phyloP scores from a whole-genome alignment of 2,797 vertebrate genomes.

The Syngnathus acus region DNA sequence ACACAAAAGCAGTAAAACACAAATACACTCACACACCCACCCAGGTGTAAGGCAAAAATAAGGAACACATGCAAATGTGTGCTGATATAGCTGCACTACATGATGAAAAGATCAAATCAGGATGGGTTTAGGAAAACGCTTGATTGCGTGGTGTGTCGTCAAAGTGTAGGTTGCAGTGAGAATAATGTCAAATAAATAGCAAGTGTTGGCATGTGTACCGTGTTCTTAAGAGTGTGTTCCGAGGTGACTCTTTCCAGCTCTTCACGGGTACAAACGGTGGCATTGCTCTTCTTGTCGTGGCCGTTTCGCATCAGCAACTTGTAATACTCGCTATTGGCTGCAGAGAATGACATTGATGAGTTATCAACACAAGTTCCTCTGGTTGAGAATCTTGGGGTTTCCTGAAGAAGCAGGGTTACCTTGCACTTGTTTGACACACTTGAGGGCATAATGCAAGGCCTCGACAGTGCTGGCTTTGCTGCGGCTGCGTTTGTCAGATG shows the following conservation, averaged over 20 bases:
- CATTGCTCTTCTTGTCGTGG: conserved; percentile 61
- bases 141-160: too few relatives aligned
- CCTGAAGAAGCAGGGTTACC: conserved; percentile 53
- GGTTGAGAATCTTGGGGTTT: neutral
- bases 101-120: neutral
- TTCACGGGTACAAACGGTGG: conserved; percentile 70
- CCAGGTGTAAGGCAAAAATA: conserved; percentile 27
- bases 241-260: conserved; percentile 79
- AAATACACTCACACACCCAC: conserved; percentile 37
- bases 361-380: neutral
- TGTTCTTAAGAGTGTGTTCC: conserved; percentile 85
- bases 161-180: neutral
- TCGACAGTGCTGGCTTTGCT: conserved; percentile 81
- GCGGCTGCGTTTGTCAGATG: conserved; percentile 78
- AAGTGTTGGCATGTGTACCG: conserved; percentile 55
- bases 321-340: conserved; percentile 85
- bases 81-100: neutral
- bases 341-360: conserved; percentile 16
- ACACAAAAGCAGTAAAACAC: conserved; percentile 39
- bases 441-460: conserved; percentile 83
- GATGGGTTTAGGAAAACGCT: too few relatives aligned
- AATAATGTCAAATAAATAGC: neutral
- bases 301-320: conserved; percentile 72
- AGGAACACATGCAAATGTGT: conserved; percentile 6
- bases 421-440: conserved; percentile 84